phyloP scores from a whole-genome alignment of 1,140 invertebrate species.

The Bombus superbus region DNA sequence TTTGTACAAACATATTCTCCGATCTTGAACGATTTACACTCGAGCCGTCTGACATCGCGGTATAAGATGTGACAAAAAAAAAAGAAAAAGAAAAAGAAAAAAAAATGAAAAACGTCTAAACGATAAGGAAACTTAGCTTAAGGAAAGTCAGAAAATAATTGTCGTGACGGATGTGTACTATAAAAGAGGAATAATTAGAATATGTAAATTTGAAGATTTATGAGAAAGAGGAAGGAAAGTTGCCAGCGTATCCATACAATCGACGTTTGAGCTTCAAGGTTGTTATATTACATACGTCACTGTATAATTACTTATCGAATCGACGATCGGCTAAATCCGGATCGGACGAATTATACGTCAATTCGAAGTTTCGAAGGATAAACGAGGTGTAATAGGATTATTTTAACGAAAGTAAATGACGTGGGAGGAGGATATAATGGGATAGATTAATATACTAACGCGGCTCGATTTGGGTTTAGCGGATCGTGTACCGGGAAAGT shows the following conservation, averaged over 20 bases:
- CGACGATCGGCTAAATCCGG: neutral
- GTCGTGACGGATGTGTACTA: neutral
- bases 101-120: neutral
- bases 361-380: neutral
- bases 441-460: neutral
- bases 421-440: neutral
- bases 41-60: too few species aligned
- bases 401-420: neutral
- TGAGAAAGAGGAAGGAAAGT: neutral
- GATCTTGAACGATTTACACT: neutral
- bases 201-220: neutral
- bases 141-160: neutral
- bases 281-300: slow-evolving; percentile 11
- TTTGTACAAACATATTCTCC: neutral
- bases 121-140: neutral
- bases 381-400: neutral
- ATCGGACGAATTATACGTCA: slow-evolving; percentile 12
- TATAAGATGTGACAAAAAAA: neutral
- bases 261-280: slow-evolving; percentile 56
- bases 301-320: slow-evolving; percentile 19
- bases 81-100: neutral
- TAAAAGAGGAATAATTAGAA: neutral
- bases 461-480: neutral
- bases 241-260: slow-evolving; percentile 58
- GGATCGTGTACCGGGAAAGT: neutral